These are phyloP conservation scores for Drosophila rufa DNA, from an alignment of 1,140 invertebrate species.

Conservation along the genomic window DNA sequence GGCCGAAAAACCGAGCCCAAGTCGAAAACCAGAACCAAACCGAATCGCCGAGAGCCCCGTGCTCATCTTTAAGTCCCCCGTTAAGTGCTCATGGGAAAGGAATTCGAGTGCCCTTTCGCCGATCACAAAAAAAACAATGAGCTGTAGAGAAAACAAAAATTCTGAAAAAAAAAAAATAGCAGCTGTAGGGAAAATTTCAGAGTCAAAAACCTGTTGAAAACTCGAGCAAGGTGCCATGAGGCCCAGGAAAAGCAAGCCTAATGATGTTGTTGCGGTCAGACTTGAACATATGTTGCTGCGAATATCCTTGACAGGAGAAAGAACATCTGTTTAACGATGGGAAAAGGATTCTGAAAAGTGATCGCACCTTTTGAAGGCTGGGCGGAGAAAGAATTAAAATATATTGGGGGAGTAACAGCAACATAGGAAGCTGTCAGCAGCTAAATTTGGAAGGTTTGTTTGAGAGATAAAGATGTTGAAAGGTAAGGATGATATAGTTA, in stretches of 20 bases:
- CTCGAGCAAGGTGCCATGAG: slow-evolving; percentile 28
- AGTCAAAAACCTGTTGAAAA: slow-evolving; percentile 26
- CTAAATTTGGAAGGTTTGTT: background rate
- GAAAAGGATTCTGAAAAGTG: slow-evolving; percentile 14
- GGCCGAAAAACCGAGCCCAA: slow-evolving; percentile 10
- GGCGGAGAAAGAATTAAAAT: background rate
- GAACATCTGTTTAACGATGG: slow-evolving; percentile 31
- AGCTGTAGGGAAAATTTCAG: background rate
- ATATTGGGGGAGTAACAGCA: slow-evolving; percentile 8
- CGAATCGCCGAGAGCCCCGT: slow-evolving; percentile 48
- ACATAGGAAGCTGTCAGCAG: slow-evolving; percentile 29
- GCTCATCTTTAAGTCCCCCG: slow-evolving; percentile 41
- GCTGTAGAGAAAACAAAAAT: too few relatives aligned
- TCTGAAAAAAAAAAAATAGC: background rate
- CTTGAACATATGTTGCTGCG: slow-evolving; percentile 50
- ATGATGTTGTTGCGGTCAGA: slow-evolving; percentile 49
- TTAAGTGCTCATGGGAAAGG: slow-evolving; percentile 41
- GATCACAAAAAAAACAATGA: slow-evolving; percentile 7
- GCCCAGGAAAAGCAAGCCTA: slow-evolving; percentile 26
- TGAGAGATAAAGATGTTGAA: background rate
- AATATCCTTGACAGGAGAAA: slow-evolving; percentile 69
- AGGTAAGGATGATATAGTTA: slow-evolving; percentile 11
- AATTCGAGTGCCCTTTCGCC: slow-evolving; percentile 19
- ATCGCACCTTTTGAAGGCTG: background rate
- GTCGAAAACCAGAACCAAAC: slow-evolving; percentile 11